Base-by-base conservation (phyloP, 2,888 invertebrate genomes). In the Drosophila vallismaia region DNA sequence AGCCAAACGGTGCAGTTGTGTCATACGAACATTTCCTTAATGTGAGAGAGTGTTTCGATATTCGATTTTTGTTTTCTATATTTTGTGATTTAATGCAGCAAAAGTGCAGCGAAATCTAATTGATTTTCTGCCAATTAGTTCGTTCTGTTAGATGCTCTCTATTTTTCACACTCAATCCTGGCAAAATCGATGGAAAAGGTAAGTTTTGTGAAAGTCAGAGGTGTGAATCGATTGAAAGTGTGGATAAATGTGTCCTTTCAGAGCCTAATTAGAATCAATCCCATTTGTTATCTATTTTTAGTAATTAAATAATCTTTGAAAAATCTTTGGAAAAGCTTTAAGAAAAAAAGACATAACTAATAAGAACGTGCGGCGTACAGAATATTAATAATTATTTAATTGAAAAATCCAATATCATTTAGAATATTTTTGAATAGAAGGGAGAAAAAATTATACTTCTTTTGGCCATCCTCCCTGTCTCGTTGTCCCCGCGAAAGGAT, bases 1-100 rank as follows among this genome's bases (percentile, higher is more conserved):
- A 75, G 73, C 62, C 69, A 71, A 74, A 79, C 50, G 57, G 62
- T 77, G 68, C 74, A 66, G 71, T 69, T 54, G 38, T 55, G 54
- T 52, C 45, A 46, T 52, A 67, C 49, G 56, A 59, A 71, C 69
- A 48, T 58, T 60, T 73, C 67, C 54, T 76, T 76, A 66, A 52
- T 53, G 42, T 46, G 42, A 56, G 36, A 63, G 69, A 71, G 76
- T 78, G 49, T 72, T 66, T 44, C 24, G 36, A 42, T 45, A 9
- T 54, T 54, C 19, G 19, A 19, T 19, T 44, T 51, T 44, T 48
- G 44, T 29, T 24, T 46, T 40, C 36, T 28, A 14, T 26, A 12
- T 28, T 48, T 8, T 31, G 29, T 12, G 7, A 38, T 10, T 50
- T 60, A 51, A 26, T 62, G 63, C 63, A 63, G 52, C 51, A 31